phyloP scores from a whole-genome alignment of 1,140 invertebrate genomes.

The Drosophila suzukii region DNA sequence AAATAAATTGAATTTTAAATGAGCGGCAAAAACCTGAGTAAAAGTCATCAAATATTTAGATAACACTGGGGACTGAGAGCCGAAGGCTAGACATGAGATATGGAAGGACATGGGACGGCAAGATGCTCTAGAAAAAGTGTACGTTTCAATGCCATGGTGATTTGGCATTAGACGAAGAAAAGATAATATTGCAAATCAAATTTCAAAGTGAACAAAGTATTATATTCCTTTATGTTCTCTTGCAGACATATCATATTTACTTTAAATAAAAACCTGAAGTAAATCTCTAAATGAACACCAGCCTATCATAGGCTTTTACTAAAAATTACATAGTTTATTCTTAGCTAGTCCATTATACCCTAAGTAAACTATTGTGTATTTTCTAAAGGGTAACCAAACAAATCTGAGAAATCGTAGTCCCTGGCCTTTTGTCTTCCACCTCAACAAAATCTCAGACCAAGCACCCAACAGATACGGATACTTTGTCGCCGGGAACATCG shows the following conservation, averaged over 20 bases:
- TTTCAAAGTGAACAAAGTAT: neutral
- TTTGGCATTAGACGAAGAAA: neutral
- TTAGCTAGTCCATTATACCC: neutral
- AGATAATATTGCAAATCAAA: neutral
- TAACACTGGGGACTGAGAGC: conserved; percentile 33
- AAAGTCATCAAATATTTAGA: conserved; percentile 74
- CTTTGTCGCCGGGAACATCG: conserved; percentile 16
- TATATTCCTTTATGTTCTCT: neutral
- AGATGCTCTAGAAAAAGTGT: conserved; percentile 7
- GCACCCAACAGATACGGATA: conserved; percentile 11
- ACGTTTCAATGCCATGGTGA: conserved; percentile 5
- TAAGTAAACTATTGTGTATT: neutral
- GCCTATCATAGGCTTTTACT: no score
- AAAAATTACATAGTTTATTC: neutral
- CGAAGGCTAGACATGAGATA: conserved; percentile 53
- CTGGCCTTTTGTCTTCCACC: conserved; percentile 39
- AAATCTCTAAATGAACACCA: no score
- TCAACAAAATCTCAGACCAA: conserved; percentile 11
- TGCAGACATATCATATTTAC: neutral
- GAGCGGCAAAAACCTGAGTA: conserved; percentile 43
- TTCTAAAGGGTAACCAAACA: conserved; percentile 8
- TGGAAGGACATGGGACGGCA: conserved; percentile 10
- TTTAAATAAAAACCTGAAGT: neutral
- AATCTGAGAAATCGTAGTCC: conserved; percentile 25
- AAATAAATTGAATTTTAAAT: conserved; percentile 81